Base-by-base conservation (phyloP, 2,797 vertebrate genomes). In the Leptoclinus maculatus region DNA sequence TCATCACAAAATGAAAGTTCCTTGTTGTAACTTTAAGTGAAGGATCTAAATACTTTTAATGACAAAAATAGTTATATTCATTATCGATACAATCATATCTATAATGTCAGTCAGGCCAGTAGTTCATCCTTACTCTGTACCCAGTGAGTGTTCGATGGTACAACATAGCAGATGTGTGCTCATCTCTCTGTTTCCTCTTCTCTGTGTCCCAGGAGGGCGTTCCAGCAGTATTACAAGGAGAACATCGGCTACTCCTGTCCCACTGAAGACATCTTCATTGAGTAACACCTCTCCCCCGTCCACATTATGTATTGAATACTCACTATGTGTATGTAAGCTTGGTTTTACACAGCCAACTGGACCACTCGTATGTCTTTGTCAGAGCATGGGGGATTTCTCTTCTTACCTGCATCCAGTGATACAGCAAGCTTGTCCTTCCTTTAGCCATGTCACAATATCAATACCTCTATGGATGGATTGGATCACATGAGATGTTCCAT, bases 221-320 rank as follows among this genome's bases (percentile, higher is more conserved):
- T 99, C 90, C 96, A 98, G 91, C 97, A 98, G 84, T 98, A 97
- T 95, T 99, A 98, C 94, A 99, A 98, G 95, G 96, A 99, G 88
- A 96, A 97, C 71, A 95, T 99, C 87, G 96, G 98, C 82, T 99
- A 97, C 92, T 98, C 97, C 0, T 99, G 97, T 93, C 98, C 98
- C 85, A 99, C 98, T 8, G 98, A 99, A 88, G 98, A 99, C 91
- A 99, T 99, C 94, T 99, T 99, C 93, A 95, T 99, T 89, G 98
- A 99, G 93, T 99, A 97, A 94, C 84, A 23, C 83, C 74, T 5
- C 76, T 76, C 75, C 71, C 67, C 43, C 56, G 9, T 77, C 76
- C 79, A 69, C 54, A 80, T 41, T 56, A 71, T 87, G 85, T 84
- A 78, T 80, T 67, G 79, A 82, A 82, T 81, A 79, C 56, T 89